Conservation (phyloP, 2,113 vertebrate genomes). For the Parotia lawesii region DNA sequence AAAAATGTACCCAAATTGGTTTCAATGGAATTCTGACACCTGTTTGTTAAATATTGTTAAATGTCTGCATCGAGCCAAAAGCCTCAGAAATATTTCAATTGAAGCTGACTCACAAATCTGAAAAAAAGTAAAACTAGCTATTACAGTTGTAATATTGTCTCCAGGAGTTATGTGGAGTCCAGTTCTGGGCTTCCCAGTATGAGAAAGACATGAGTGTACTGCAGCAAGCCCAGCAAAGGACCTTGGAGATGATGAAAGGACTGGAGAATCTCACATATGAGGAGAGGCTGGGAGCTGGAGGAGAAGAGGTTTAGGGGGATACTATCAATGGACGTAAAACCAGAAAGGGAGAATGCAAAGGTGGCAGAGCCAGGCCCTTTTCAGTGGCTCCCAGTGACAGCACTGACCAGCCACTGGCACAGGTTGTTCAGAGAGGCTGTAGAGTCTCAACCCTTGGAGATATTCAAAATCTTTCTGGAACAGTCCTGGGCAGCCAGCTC, state of each 20-base stretch:
- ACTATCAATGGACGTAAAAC: neutral
- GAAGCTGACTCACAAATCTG: neutral
- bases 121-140: neutral
- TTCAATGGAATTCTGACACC: neutral
- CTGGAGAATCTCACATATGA: neutral
- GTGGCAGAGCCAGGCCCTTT: neutral
- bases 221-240: neutral
- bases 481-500: rapidly evolving
- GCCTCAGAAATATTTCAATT: neutral
- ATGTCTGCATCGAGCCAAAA: neutral
- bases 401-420: neutral
- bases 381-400: neutral
- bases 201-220: neutral
- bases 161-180: neutral
- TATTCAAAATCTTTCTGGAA: neutral
- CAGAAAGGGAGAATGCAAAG: neutral
- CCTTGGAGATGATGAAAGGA: neutral
- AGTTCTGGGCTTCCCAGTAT: neutral
- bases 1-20: neutral
- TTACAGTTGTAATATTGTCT: neutral
- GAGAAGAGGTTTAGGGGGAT: neutral
- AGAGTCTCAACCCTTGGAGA: neutral
- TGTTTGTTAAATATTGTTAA: conserved; percentile 36
- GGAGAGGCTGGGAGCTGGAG: neutral
- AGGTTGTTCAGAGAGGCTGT: neutral